phyloP scores from a whole-genome alignment of 2,113 vertebrate species.

The Channa argus region DNA sequence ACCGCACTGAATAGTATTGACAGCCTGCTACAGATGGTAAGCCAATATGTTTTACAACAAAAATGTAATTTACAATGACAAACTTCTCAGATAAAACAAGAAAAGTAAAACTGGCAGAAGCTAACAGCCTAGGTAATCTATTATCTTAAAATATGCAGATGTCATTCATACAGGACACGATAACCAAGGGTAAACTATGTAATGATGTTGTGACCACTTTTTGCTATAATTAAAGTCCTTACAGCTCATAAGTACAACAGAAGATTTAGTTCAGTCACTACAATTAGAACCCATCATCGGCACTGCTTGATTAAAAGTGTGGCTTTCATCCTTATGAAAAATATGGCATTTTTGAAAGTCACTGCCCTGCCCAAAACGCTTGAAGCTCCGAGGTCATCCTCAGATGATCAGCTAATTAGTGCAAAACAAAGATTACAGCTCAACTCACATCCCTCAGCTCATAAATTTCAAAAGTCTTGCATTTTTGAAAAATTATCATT shows the following conservation, averaged over 20 bases:
- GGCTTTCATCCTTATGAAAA: conserved; percentile 32
- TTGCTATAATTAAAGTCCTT: conserved; percentile 24
- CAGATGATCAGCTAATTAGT: conserved; percentile 25
- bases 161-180: conserved; percentile 15
- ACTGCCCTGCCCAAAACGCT: conserved; percentile 7
- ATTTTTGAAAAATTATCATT: conserved; percentile 21
- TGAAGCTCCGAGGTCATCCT: conserved; percentile 7
- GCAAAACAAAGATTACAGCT: conserved; percentile 30
- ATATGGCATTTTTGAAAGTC: conserved; percentile 28
- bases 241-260: conserved; percentile 28
- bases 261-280: conserved; percentile 32
- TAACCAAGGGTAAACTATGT: conserved; percentile 18
- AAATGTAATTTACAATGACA: conserved; percentile 3
- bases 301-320: conserved; percentile 39
- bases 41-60: too few relatives aligned
- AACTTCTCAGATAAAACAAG: conserved; percentile 1
- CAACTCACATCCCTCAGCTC: conserved; percentile 16
- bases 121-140: background rate
- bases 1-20: conserved; percentile 1
- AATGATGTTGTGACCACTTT: conserved; percentile 20
- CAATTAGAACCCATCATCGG: conserved; percentile 24
- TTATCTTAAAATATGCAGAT: conserved; percentile 26
- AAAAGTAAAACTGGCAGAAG: conserved; percentile 1
- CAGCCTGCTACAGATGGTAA: background rate
- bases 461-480: conserved; percentile 28